Evolutionary conservation across 1,140 invertebrate genomes (phyloP).

Genomic region (Drosophila kanapiae): DNA sequence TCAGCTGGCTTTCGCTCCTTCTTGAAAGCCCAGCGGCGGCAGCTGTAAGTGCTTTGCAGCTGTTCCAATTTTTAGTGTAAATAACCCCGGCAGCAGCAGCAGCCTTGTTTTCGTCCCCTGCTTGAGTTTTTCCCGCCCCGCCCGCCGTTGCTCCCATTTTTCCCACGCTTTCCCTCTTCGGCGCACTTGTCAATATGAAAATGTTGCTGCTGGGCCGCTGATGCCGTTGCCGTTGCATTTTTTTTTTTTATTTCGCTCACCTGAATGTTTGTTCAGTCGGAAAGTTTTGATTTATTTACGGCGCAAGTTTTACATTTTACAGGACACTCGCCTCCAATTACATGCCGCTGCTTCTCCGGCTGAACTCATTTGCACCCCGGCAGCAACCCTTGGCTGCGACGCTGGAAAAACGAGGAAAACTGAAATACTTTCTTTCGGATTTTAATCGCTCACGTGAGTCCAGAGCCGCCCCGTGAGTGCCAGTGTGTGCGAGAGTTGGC

Average conservation of each 20-base stretch:
- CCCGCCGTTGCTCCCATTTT: constrained; percentile 13
- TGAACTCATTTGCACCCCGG: constrained; percentile 78
- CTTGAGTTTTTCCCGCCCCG: constrained; percentile 45
- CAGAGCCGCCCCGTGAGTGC: constrained; percentile 23
- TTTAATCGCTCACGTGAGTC: constrained; percentile 83
- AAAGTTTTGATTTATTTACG: constrained; percentile 85
- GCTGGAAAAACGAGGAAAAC: constrained; percentile 44
- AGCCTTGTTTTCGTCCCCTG: constrained; percentile 55
- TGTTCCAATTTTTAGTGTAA: constrained; percentile 82
- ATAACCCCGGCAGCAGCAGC: constrained; percentile 57
- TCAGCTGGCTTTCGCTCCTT: constrained; percentile 8
- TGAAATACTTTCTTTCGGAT: constrained; percentile 81
- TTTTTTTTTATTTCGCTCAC: constrained; percentile 72
- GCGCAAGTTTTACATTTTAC: constrained; percentile 84
- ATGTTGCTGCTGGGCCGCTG: constrained; percentile 46
- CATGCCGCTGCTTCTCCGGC: constrained; percentile 63
- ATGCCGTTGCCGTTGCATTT: constrained; percentile 48
- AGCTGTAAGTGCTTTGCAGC: constrained; percentile 64
- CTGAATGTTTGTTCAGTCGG: constrained; percentile 84
- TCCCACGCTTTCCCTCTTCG: constrained; percentile 21
- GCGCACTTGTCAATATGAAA: constrained; percentile 79
- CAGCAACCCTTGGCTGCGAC: constrained; percentile 51
- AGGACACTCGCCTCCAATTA: constrained; percentile 84
- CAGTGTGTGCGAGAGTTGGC: constrained; percentile 29
- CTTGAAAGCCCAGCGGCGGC: constrained; percentile 46